Conservation (phyloP, 2,888 invertebrate species). For the Ecliptopera silaceata region DNA sequence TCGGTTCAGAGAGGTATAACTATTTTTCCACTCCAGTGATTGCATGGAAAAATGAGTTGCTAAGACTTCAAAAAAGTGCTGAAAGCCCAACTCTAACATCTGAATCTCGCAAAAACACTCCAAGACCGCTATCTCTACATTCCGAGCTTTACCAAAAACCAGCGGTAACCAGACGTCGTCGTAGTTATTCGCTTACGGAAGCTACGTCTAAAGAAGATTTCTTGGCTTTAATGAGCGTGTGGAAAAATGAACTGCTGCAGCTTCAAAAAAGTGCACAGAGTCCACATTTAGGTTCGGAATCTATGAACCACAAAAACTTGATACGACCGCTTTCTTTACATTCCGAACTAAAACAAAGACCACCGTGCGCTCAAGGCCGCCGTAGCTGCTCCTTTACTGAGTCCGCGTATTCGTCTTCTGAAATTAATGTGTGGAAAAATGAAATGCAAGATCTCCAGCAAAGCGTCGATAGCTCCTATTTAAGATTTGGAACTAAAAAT, state of each 20-base stretch:
- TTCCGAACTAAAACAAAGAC: constrained; percentile 9
- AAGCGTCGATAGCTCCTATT: not conserved
- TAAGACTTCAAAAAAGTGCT: constrained; percentile 15
- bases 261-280: constrained; percentile 17
- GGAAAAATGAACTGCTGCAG: constrained; percentile 17
- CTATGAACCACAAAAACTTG: constrained; percentile 1
- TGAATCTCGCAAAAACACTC: not conserved
- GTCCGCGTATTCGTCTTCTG: not conserved
- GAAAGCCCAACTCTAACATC: not conserved
- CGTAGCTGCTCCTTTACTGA: constrained; percentile 16
- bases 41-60: constrained; percentile 19
- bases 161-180: constrained; percentile 2
- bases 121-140: constrained; percentile 19
- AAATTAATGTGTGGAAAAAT: constrained; percentile 3
- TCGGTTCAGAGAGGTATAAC: not conserved
- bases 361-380: constrained; percentile 1
- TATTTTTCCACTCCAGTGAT: constrained; percentile 9
- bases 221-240: not conserved
- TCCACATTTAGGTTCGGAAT: not conserved
- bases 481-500: not conserved
- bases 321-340: constrained; percentile 18
- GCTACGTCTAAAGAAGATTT: not conserved
- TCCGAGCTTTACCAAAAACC: constrained; percentile 10
- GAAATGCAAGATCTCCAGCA: constrained; percentile 1
- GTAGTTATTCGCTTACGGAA: constrained; percentile 12